A percentile compares a stretch with the other conserved stretches of the same genome.
These are phyloP conservation scores for Hyposmocoma kahamanoa DNA, from an alignment of 1,140 invertebrate species.

Conservation along the genomic window DNA sequence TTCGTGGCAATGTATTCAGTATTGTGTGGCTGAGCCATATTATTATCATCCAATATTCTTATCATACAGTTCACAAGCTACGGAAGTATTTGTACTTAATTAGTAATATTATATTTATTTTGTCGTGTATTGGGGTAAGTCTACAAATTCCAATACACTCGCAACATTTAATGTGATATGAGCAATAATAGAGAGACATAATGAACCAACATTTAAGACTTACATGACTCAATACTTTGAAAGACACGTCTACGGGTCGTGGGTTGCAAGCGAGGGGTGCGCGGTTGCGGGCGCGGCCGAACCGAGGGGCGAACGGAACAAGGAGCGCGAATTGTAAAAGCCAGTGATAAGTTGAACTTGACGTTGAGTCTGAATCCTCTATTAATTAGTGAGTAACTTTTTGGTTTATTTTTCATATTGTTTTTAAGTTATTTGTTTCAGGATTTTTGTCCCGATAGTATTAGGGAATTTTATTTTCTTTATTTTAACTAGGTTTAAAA, in stretches of 20 bases:
- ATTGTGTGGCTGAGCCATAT: conserved; percentile 44
- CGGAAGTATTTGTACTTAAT: conserved; percentile 69
- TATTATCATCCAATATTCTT: conserved; percentile 49
- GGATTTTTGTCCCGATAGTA: conserved; percentile 73
- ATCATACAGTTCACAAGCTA: conserved; percentile 46
- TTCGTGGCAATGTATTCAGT: too few species aligned
- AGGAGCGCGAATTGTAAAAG: too few species aligned
- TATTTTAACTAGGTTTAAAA: conserved; percentile 64
- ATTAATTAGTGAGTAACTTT: conserved; percentile 72
- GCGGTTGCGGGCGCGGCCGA: conserved; percentile 13
- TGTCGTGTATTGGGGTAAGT: conserved; percentile 57
- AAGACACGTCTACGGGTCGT: conserved; percentile 23
- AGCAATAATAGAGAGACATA: conserved; percentile 65
- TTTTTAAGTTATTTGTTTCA: conserved; percentile 74
- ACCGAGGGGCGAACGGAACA: too few species aligned
- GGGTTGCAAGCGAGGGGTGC: conserved; percentile 8
- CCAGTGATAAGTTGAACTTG: conserved; percentile 49
- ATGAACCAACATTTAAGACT: conserved; percentile 47
- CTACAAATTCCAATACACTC: conserved; percentile 47
- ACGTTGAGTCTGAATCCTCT: conserved; percentile 65
- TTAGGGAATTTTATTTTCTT: conserved; percentile 73
- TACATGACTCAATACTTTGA: conserved; percentile 35
- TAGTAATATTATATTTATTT: conserved; percentile 63
- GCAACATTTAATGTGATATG: conserved; percentile 65
- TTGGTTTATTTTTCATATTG: conserved; percentile 72